phyloP scores from a whole-genome alignment of 1,140 invertebrate genomes.

The Platyscapa corneri region DNA sequence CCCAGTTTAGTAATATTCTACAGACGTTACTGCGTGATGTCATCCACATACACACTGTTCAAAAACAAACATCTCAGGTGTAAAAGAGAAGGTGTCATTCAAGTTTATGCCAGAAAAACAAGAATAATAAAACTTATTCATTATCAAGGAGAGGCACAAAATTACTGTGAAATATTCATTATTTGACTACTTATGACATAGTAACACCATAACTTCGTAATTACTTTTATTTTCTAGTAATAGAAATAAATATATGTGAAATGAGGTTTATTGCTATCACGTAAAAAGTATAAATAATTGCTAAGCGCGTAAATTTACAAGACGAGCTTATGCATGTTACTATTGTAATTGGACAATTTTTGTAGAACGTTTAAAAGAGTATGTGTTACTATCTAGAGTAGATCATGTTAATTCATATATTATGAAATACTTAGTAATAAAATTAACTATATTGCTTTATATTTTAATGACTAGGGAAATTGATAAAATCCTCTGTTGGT shows the following conservation, averaged over 20 bases:
- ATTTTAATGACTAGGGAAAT: too few relatives aligned
- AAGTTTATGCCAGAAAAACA: background rate
- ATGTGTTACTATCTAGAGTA: too few relatives aligned
- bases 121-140: background rate
- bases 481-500: too few relatives aligned
- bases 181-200: background rate
- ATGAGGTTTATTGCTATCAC: too few relatives aligned
- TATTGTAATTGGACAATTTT: background rate
- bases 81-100: background rate
- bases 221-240: background rate
- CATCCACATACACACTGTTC: background rate
- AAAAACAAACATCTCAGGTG: slow-evolving; percentile 2
- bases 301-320: background rate
- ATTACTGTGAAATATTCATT: background rate
- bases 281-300: background rate
- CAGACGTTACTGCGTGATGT: background rate
- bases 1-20: background rate
- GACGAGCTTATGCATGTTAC: background rate
- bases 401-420: background rate
- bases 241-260: background rate
- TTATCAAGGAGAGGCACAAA: background rate
- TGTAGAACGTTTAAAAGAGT: background rate
- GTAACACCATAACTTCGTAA: background rate
- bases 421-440: background rate
- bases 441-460: background rate